Evolutionary conservation across 2,113 vertebrate genomes (phyloP).

Genomic region (Callipepla californica): DNA sequence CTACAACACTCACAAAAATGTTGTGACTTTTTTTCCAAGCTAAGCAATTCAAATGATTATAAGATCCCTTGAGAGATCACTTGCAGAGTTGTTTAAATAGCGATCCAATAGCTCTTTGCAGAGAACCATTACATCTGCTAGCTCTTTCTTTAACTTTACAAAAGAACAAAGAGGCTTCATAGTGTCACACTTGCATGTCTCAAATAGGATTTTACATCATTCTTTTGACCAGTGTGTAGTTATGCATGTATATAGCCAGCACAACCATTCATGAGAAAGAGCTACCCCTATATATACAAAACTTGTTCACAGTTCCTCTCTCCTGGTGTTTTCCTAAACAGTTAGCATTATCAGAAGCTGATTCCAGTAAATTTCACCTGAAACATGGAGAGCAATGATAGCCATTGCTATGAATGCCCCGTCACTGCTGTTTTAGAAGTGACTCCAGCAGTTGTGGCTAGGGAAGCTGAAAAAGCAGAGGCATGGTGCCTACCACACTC

Average conservation of each 20-base stretch:
- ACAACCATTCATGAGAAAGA: not conserved
- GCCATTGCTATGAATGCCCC: not conserved
- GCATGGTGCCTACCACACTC: not conserved
- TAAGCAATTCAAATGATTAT: not conserved
- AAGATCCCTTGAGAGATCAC: not conserved
- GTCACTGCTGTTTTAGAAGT: not conserved
- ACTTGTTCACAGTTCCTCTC: not conserved
- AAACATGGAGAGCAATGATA: not conserved
- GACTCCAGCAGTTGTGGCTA: not conserved
- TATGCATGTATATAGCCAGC: accelerated
- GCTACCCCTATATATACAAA: not conserved
- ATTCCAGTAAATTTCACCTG: not conserved
- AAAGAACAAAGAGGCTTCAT: not conserved
- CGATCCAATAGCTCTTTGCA: not conserved
- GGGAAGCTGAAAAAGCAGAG: accelerated
- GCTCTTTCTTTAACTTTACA: not conserved
- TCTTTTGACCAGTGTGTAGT: not conserved
- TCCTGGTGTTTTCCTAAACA: not conserved
- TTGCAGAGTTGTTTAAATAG: not conserved
- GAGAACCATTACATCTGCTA: not conserved
- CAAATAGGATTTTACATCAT: not conserved
- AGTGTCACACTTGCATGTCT: accelerated
- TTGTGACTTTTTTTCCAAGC: not conserved
- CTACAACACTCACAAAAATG: not conserved
- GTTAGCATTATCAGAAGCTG: not conserved